These are phyloP conservation scores for Cladopsammia gracilis DNA, from an alignment of 64 coral and sea anemone species.

Conservation along the genomic window DNA sequence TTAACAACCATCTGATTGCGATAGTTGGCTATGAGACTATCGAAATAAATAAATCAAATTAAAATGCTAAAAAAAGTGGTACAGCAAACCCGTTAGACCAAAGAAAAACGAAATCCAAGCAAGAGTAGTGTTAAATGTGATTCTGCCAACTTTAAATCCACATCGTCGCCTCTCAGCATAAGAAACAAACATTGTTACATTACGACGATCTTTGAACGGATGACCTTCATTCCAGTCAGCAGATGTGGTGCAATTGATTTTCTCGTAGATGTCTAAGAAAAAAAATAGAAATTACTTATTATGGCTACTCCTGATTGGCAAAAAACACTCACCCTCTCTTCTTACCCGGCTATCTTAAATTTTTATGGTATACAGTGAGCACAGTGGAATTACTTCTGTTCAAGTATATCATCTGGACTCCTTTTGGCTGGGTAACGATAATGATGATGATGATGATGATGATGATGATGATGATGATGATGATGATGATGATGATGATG, in stretches of 20 bases:
- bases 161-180: conserved; percentile 13
- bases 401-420: no score
- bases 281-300: not conserved
- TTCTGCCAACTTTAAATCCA: conserved; percentile 43
- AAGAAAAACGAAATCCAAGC: conserved; percentile 36
- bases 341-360: no score
- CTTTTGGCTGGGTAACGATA: no score
- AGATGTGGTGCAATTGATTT: conserved; percentile 35
- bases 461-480: no score
- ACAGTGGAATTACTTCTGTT: no score
- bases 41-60: no score
- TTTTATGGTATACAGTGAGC: no score
- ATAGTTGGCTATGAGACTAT: no score
- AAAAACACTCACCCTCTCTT: no score
- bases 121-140: conserved; percentile 19
- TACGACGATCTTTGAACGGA: conserved; percentile 19
- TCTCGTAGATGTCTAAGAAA: conserved; percentile 27
- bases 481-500: no score
- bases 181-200: conserved; percentile 18
- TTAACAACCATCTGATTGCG: no score
- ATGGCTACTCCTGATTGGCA: not conserved
- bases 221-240: conserved; percentile 21
- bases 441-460: no score
- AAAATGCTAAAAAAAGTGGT: conserved; percentile 8
- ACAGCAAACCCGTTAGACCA: conserved; percentile 12